Evolutionary conservation across 1,140 invertebrate genomes (phyloP).

Genomic region (Portunus trituberculatus): DNA sequence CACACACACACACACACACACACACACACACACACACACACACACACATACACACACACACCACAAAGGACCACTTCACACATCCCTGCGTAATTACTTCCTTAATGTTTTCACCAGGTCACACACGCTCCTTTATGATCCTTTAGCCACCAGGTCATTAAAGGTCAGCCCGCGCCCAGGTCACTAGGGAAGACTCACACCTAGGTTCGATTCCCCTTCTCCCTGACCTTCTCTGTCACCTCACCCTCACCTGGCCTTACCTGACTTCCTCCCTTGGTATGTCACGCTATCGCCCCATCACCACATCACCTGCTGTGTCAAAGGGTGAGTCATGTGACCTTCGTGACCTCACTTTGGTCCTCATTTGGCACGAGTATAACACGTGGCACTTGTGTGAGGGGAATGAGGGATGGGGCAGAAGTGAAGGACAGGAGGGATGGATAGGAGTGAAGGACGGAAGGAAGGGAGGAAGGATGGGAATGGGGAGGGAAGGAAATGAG

Average conservation of each 20-base stretch:
- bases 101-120: neutral
- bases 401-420: neutral
- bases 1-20: slow-evolving; percentile 9
- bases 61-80: neutral
- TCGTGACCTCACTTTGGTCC: neutral
- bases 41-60: neutral
- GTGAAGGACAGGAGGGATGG: neutral
- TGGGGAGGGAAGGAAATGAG: neutral
- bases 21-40: slow-evolving; percentile 20
- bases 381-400: neutral
- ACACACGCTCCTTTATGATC: slow-evolving; percentile 9
- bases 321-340: neutral
- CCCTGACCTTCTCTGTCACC: neutral
- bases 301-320: neutral
- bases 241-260: neutral
- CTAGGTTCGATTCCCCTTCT: neutral
- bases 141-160: neutral
- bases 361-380: neutral
- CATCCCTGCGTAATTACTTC: neutral
- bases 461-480: neutral
- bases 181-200: neutral
- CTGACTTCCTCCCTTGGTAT: neutral
- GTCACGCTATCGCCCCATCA: neutral
- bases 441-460: neutral
- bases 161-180: neutral